phyloP scores from a whole-genome alignment of 2,113 vertebrate genomes.

The Scomber scombrus region DNA sequence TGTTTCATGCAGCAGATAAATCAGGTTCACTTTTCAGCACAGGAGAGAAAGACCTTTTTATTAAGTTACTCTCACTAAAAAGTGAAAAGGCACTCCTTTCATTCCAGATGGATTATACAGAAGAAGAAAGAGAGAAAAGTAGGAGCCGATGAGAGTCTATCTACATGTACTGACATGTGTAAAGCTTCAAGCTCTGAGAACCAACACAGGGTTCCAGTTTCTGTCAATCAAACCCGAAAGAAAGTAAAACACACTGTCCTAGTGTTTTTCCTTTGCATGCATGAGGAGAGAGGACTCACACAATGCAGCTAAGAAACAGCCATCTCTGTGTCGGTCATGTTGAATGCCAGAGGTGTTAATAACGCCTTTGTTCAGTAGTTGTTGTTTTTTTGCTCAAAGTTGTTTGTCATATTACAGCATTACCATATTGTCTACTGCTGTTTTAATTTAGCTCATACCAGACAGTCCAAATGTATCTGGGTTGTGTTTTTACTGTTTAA shows the following conservation, averaged over 20 bases:
- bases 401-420: slow-evolving; percentile 22
- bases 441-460: slow-evolving; percentile 5
- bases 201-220: slow-evolving; percentile 21
- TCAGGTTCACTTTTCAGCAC: slow-evolving; percentile 13
- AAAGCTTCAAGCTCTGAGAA: slow-evolving; percentile 40
- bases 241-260: background rate
- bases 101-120: slow-evolving; percentile 37
- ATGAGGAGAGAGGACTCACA: slow-evolving; percentile 13
- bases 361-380: background rate
- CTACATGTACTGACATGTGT: slow-evolving; percentile 62
- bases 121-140: slow-evolving; percentile 15
- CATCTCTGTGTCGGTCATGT: background rate
- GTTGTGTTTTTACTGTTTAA: background rate
- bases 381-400: background rate
- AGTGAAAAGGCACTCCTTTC: slow-evolving; percentile 44
- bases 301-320: slow-evolving; percentile 32
- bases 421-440: background rate
- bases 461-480: background rate
- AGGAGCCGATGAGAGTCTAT: slow-evolving; percentile 19
- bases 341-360: slow-evolving; percentile 43
- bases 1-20: slow-evolving; percentile 18
- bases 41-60: slow-evolving; percentile 12
- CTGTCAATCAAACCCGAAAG: slow-evolving; percentile 47
- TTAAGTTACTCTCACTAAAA: slow-evolving; percentile 31
- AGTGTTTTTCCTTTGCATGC: slow-evolving; percentile 23